These are phyloP conservation scores for Drosophila nigromelanica DNA, from an alignment of 1,140 invertebrate species.

Conservation along the genomic window DNA sequence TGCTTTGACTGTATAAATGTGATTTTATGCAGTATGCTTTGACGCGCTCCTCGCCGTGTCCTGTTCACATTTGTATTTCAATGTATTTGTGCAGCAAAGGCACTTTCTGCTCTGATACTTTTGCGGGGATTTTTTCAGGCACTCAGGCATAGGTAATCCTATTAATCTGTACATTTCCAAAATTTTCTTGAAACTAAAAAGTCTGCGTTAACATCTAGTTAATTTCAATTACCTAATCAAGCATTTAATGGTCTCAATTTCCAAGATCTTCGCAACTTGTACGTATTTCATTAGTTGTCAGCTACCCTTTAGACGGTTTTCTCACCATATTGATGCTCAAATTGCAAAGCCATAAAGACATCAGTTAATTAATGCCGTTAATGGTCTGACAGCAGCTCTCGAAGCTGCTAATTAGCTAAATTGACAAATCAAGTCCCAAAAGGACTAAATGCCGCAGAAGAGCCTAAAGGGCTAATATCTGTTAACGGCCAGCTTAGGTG, in stretches of 20 bases:
- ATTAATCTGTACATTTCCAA: background rate
- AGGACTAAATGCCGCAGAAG: conserved; percentile 25
- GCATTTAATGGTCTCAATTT: background rate
- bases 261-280: background rate
- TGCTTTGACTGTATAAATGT: conserved; percentile 68
- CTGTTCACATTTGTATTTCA: conserved; percentile 1
- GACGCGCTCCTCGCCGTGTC: conserved; percentile 33
- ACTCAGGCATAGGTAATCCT: background rate
- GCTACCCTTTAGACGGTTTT: background rate
- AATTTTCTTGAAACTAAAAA: background rate
- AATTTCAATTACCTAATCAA: conserved; percentile 16
- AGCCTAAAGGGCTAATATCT: conserved; percentile 46
- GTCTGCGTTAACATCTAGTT: background rate
- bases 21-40: conserved; percentile 64
- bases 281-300: background rate
- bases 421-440: conserved; percentile 64
- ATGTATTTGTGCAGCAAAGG: conserved; percentile 3
- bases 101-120: conserved; percentile 28
- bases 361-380: conserved; percentile 75
- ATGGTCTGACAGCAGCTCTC: conserved; percentile 49
- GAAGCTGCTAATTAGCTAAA: conserved; percentile 69
- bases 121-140: conserved; percentile 6
- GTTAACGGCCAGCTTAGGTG: conserved; percentile 68
- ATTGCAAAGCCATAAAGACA: conserved; percentile 54
- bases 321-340: conserved; percentile 31